Evolutionary conservation across 2,113 vertebrate species (phyloP), one percentile per base, ranked within the genome.

Genomic region (Sebastes schlegelii): DNA sequence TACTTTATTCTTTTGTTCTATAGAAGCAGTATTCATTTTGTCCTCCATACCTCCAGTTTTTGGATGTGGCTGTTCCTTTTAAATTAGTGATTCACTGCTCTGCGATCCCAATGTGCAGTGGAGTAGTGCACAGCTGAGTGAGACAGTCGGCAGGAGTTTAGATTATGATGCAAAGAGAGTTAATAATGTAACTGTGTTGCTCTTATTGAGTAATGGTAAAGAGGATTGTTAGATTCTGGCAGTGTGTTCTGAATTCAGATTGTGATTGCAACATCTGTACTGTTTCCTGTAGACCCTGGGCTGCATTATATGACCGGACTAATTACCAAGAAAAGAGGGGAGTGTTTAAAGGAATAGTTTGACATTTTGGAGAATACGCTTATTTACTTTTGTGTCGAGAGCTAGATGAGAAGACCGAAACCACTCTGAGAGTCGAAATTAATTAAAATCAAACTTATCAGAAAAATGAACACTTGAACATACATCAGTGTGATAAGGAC

Each of bases 121-220:
- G 11, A 66, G 34, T 42, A 11, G n/a, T 71, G 79, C 64, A 71
- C 66, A 55, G n/a, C 70, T 40, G 9, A 40, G 16, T 40, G 58
- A 48, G 40, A 54, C 5, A 67, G 54, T 23, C 19, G 12, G 48
- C 51, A 54, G 6, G 6, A 11, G 34, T 77, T 67, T 42, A 14
- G 55, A 60, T 51, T 63, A 72, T n/a, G 13, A 74, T 80, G 48
- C 46, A 78, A 61, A 80, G 16, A 43, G 9, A 76, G 83, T 78
- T 34, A 62, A 40, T 80, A 73, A 63, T 64, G 52, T 48, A 55
- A 74, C 69, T 49, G 6, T 13, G 1, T 52, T 17, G 12, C 57
- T 85, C 12, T 62, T 48, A 58, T 87, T 48, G n/a, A 74, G 21
- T 71, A 17, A 65, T 16, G 43, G 16, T 82, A 48, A 79, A 66